Conservation (phyloP, 1,140 invertebrate species). For the Lamellibrachia luymesi region DNA sequence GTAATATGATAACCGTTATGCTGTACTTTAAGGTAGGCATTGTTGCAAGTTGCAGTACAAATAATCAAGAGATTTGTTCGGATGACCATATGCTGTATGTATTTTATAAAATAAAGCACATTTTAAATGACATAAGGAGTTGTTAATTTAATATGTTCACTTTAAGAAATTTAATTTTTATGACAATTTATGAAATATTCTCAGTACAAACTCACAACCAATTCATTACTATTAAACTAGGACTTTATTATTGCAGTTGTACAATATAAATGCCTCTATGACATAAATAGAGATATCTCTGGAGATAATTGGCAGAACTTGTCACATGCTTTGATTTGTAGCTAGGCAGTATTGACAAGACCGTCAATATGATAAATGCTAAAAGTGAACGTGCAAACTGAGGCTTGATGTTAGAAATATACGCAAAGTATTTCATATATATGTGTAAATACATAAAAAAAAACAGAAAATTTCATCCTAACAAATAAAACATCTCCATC, state of each 20-base stretch:
- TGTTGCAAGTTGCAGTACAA: not conserved
- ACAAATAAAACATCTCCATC: not conserved
- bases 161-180: not conserved
- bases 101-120: not conserved
- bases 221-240: not conserved
- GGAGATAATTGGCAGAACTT: not conserved
- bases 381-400: not conserved
- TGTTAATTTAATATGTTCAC: not conserved
- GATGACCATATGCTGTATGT: not conserved
- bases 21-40: not conserved
- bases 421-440: not conserved
- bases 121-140: not conserved
- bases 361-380: too few species aligned
- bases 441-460: not conserved
- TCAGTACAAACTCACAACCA: not conserved
- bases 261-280: not conserved
- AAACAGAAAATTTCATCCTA: not conserved
- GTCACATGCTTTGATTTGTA: not conserved
- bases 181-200: not conserved
- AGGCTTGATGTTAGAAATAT: not conserved
- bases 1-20: not conserved
- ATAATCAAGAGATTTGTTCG: not conserved
- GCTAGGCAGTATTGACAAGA: not conserved
- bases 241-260: not conserved
- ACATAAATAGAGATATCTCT: not conserved